Conservation (phyloP, 2,113 vertebrate species). For the Equus quagga region DNA sequence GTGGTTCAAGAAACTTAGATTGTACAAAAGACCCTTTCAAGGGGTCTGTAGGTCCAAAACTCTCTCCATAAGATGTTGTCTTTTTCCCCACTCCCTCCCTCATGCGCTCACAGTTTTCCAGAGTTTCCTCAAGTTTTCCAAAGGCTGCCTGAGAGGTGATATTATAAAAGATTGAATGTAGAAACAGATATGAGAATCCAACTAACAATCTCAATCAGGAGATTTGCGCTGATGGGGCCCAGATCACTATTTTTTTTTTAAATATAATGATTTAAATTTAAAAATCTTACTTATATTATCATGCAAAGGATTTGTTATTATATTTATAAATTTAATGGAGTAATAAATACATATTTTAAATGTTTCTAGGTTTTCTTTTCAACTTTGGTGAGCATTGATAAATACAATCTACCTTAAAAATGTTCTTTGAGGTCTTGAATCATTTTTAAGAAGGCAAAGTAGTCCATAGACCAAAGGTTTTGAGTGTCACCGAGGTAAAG, state of each 20-base stretch:
- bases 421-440: background rate
- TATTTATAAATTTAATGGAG: no score
- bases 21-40: rapidly evolving
- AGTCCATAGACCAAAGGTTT: background rate
- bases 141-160: rapidly evolving
- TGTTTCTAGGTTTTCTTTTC: background rate
- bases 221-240: background rate
- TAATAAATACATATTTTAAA: background rate
- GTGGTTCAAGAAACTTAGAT: rapidly evolving
- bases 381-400: background rate
- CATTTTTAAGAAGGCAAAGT: background rate
- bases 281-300: background rate
- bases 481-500: rapidly evolving
- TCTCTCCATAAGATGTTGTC: rapidly evolving
- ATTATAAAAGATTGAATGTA: background rate
- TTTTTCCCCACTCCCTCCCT: rapidly evolving
- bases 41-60: background rate
- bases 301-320: background rate
- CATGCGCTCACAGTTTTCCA: rapidly evolving
- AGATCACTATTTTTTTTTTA: background rate
- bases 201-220: background rate
- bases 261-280: background rate
- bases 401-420: background rate
- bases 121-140: background rate
- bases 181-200: background rate